Conservation (phyloP, 2,113 vertebrate genomes). For the Callithrix jacchus region DNA sequence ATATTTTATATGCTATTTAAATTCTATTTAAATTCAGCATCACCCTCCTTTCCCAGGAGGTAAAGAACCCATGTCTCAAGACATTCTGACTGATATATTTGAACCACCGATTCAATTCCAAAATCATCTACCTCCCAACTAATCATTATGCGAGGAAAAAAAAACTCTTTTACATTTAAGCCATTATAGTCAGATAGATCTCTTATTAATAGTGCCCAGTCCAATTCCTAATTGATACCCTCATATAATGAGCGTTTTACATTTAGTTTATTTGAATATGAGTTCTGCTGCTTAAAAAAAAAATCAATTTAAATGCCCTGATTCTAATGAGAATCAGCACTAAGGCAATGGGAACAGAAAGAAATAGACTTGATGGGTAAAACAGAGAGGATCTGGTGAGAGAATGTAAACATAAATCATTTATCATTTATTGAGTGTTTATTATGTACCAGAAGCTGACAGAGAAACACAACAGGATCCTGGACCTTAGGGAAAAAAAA, state of each 20-base stretch:
- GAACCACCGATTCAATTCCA: constrained; percentile 11
- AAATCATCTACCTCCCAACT: background rate
- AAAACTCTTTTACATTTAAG: background rate
- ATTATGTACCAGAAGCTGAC: background rate
- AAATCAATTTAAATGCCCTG: background rate
- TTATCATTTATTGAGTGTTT: constrained; percentile 28
- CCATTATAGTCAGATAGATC: background rate
- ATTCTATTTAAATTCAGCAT: background rate
- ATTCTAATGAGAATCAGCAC: background rate
- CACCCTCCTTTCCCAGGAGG: background rate
- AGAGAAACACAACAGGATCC: background rate
- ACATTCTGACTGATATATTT: background rate
- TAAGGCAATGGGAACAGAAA: background rate
- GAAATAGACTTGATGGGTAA: constrained; percentile 19
- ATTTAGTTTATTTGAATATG: background rate
- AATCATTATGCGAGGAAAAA: background rate
- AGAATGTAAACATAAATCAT: background rate
- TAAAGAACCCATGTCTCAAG: background rate
- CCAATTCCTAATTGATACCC: background rate
- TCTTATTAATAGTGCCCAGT: background rate
- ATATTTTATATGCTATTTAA: background rate
- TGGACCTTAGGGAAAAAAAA: background rate
- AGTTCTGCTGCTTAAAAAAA: background rate
- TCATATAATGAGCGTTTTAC: background rate
- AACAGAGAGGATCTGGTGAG: background rate